These are phyloP conservation scores for Tolmerus cingulatus DNA, from an alignment of 2,888 invertebrate genomes.

Conservation along the genomic window DNA sequence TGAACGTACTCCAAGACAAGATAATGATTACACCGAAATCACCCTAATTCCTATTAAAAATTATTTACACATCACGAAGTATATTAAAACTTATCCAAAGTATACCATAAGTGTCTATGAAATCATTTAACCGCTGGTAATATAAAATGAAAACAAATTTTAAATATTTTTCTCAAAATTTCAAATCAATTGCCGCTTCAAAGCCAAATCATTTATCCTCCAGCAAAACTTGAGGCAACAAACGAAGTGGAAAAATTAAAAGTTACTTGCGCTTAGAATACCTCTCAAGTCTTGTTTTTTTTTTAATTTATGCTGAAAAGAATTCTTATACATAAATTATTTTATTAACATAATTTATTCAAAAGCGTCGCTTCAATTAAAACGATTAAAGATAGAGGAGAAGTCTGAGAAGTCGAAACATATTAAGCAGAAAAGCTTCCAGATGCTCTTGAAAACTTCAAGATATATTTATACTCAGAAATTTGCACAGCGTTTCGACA, in stretches of 20 bases:
- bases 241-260: constrained; percentile 36
- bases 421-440: background rate
- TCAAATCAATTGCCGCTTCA: background rate
- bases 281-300: background rate
- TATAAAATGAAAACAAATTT: background rate
- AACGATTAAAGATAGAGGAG: constrained; percentile 16
- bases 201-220: background rate
- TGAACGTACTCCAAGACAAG: too few relatives aligned
- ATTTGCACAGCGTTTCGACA: background rate
- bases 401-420: background rate
- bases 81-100: background rate
- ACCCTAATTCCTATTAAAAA: background rate
- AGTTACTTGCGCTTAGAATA: constrained; percentile 3
- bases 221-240: background rate
- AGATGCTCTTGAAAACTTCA: background rate
- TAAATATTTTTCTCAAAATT: background rate
- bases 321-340: constrained; percentile 22
- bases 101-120: background rate
- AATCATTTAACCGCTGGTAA: constrained; percentile 12
- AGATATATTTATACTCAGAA: background rate
- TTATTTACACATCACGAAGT: background rate
- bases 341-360: constrained; percentile 63
- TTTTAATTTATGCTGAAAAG: background rate
- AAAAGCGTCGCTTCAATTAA: constrained; percentile 58
- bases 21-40: too few relatives aligned